Evolutionary conservation across 2,797 vertebrate species (phyloP).

Genomic region (Lithobates sylvaticus): DNA sequence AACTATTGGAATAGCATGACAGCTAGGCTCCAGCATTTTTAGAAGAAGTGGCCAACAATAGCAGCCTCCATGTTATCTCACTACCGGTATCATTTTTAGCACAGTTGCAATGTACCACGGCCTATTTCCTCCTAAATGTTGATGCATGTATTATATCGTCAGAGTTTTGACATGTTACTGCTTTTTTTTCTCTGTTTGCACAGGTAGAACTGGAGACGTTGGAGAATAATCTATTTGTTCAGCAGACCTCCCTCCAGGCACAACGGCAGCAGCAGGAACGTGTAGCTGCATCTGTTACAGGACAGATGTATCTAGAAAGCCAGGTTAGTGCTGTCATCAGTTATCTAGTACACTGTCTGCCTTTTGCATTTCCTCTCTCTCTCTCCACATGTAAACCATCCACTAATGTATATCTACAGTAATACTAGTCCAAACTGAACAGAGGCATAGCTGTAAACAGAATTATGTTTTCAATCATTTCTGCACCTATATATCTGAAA

Average conservation of each 20-base stretch:
- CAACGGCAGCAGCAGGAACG: slow-evolving; percentile 93
- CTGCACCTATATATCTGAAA: no score
- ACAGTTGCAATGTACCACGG: neutral
- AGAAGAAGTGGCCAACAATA: no score
- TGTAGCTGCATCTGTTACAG: slow-evolving; percentile 89
- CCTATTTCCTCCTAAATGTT: neutral
- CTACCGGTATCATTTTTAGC: neutral
- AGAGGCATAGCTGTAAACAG: no score
- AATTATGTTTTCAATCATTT: no score
- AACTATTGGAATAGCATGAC: no score
- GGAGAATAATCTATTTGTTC: slow-evolving; percentile 83
- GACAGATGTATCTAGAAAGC: slow-evolving; percentile 96
- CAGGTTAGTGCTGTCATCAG: slow-evolving; percentile 80
- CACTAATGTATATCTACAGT: neutral
- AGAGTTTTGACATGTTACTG: neutral
- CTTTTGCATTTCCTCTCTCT: neutral
- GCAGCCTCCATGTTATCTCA: no score
- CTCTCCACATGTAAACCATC: neutral
- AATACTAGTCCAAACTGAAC: no score
- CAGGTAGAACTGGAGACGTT: slow-evolving; percentile 89
- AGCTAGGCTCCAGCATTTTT: no score
- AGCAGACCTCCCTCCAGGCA: slow-evolving; percentile 84
- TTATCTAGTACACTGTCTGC: no score
- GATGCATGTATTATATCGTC: neutral
- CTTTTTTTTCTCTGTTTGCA: slow-evolving; percentile 39